Evolutionary conservation across 2,113 vertebrate species (phyloP).

Genomic region (Bettongia penicillata): DNA sequence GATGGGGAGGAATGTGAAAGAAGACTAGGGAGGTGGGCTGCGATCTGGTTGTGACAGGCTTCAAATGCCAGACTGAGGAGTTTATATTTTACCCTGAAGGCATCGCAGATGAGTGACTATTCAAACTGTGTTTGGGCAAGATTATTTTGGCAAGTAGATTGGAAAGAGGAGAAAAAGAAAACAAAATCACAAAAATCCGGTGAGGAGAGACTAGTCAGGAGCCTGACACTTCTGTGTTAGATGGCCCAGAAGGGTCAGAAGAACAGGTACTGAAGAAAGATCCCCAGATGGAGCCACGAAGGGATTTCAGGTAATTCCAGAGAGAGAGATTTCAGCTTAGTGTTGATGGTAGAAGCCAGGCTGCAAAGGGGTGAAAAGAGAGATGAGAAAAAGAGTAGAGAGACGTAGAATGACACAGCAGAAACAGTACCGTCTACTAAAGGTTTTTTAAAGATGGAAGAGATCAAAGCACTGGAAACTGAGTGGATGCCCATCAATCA

Average conservation of each 20-base stretch:
- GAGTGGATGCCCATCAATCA: not conserved
- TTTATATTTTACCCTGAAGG: not conserved
- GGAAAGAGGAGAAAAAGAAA: too few relatives aligned
- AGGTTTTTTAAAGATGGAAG: not conserved
- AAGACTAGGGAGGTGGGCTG: not conserved
- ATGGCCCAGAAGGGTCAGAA: not conserved
- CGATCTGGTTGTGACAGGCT: not conserved
- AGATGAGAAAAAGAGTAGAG: too few relatives aligned
- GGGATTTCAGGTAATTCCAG: too few relatives aligned
- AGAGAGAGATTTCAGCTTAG: too few relatives aligned
- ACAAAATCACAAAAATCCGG: too few relatives aligned
- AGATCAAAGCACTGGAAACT: not conserved
- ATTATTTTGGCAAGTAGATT: too few relatives aligned
- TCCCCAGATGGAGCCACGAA: too few relatives aligned
- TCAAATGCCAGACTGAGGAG: not conserved
- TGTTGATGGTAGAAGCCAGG: too few relatives aligned
- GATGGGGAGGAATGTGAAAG: not conserved
- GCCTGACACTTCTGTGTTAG: not conserved
- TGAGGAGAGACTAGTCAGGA: not conserved
- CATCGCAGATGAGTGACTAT: not conserved
- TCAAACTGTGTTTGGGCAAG: not conserved
- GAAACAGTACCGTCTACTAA: too few relatives aligned
- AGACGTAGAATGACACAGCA: too few relatives aligned
- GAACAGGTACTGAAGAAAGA: not conserved
- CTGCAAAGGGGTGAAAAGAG: too few relatives aligned